A percentile compares a stretch with the other conserved stretches of the same genome.
phyloP scores from a whole-genome alignment of 2,113 vertebrate genomes.

The Perccottus glenii region DNA sequence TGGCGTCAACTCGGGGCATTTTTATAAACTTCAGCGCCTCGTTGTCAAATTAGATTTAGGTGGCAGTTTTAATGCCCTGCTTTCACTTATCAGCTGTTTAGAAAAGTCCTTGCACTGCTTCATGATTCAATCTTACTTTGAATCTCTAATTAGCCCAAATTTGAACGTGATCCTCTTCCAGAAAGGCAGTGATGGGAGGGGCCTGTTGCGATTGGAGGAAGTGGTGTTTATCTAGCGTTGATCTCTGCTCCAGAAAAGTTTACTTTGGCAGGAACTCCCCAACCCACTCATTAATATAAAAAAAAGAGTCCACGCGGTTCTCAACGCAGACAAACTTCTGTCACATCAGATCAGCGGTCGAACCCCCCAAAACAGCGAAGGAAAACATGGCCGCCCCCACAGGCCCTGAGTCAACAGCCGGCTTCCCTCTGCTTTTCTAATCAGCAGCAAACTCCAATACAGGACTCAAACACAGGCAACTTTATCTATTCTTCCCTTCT shows the following conservation, averaged over 20 bases:
- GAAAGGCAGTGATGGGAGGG: conserved; percentile 59
- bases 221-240: conserved; percentile 67
- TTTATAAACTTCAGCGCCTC: conserved; percentile 54
- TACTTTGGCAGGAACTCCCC: conserved; percentile 61
- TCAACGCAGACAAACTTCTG: conserved; percentile 65
- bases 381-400: conserved; percentile 65
- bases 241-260: conserved; percentile 48
- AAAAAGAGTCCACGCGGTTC: conserved; percentile 43
- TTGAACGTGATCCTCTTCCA: conserved; percentile 62
- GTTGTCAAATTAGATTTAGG: conserved; percentile 62
- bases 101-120: conserved; percentile 26
- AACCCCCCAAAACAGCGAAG: conserved; percentile 53
- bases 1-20: conserved; percentile 51
- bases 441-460: too few species aligned
- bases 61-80: too few species aligned
- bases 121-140: conserved; percentile 65
- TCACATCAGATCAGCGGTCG: conserved; percentile 62
- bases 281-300: conserved; percentile 25
- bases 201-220: conserved; percentile 77
- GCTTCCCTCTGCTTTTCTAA: conserved; percentile 80
- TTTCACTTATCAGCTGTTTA: too few species aligned
- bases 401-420: conserved; percentile 78
- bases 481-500: too few species aligned
- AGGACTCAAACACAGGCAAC: too few species aligned
- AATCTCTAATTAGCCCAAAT: conserved; percentile 70